A percentile compares a stretch with the other conserved stretches of the same genome.
phyloP scores from a whole-genome alignment of 64 coral and sea anemone species.

The Cladopsammia gracilis region DNA sequence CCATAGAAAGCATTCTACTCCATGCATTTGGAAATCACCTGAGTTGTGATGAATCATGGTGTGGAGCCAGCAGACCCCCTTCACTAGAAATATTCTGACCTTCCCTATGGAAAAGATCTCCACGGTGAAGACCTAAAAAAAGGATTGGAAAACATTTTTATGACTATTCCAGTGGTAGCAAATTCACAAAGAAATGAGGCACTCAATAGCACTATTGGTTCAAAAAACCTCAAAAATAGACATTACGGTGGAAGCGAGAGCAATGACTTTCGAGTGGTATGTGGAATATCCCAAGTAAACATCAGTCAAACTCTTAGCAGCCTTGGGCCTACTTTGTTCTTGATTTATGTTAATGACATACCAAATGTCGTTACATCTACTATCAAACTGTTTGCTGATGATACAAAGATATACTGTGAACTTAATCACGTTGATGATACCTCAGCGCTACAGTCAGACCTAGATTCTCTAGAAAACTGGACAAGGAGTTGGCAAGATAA shows the following conservation, averaged over 20 bases:
- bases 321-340: too few species aligned
- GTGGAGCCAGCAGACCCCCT: slow-evolving; percentile 23
- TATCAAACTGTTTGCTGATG: too few species aligned
- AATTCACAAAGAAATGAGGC: slow-evolving; percentile 57
- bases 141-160: slow-evolving; percentile 7
- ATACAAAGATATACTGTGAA: too few species aligned
- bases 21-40: slow-evolving; percentile 63
- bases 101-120: slow-evolving; percentile 61
- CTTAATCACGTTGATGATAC: too few species aligned
- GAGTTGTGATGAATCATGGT: slow-evolving; percentile 51
- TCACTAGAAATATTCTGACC: slow-evolving; percentile 30
- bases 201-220: slow-evolving; percentile 43
- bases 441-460: too few species aligned
- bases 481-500: too few species aligned
- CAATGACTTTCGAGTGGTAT: slow-evolving; percentile 62
- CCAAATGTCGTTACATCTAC: too few species aligned
- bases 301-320: neutral
- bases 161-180: slow-evolving; percentile 6
- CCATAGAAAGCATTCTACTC: slow-evolving; percentile 37
- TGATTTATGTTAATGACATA: too few species aligned
- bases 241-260: slow-evolving; percentile 46
- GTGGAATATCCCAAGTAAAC: slow-evolving; percentile 45
- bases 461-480: too few species aligned
- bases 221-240: slow-evolving; percentile 64
- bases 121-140: slow-evolving; percentile 7